Conservation (phyloP, 2,888 invertebrate genomes). For the Tholera decimalis region DNA sequence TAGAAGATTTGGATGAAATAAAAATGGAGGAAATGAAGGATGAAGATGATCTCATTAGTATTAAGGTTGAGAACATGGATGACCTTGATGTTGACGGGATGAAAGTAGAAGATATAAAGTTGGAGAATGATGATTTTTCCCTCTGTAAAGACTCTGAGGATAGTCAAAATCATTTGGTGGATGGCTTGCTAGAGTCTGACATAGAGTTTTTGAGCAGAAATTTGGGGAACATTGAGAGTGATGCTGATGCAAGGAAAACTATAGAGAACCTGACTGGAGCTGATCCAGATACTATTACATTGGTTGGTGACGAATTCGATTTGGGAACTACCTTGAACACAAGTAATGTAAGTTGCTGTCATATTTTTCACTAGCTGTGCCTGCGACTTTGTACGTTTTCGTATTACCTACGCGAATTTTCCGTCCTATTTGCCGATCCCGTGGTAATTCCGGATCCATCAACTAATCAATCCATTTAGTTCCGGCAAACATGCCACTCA, state of each 20-base stretch:
- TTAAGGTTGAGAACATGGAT: constrained; percentile 86
- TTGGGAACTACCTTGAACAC: constrained; percentile 87
- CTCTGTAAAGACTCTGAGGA: constrained; percentile 84
- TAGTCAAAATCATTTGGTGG: constrained; percentile 83
- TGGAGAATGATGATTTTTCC: constrained; percentile 84
- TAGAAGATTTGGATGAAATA: constrained; percentile 84
- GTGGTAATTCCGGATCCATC: too few relatives aligned
- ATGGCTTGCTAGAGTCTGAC: constrained; percentile 87
- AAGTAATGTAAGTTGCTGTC: constrained; percentile 79
- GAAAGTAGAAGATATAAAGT: constrained; percentile 87
- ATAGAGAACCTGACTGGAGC: constrained; percentile 89
- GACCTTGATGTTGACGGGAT: constrained; percentile 83
- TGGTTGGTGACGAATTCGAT: constrained; percentile 89
- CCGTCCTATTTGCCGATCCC: too few relatives aligned
- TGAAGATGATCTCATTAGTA: constrained; percentile 82
- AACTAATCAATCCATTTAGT: too few relatives aligned
- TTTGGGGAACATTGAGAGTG: constrained; percentile 88
- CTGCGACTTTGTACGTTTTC: too few relatives aligned
- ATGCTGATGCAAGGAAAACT: constrained; percentile 89
- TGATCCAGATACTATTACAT: constrained; percentile 86
- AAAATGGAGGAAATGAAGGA: constrained; percentile 86
- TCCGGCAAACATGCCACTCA: too few relatives aligned
- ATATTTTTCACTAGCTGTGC: too few relatives aligned
- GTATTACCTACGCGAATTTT: too few relatives aligned
- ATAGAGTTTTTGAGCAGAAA: constrained; percentile 89